Base-by-base conservation (phyloP, 2,888 invertebrate genomes). In the Zaprionus bogoriensis region DNA sequence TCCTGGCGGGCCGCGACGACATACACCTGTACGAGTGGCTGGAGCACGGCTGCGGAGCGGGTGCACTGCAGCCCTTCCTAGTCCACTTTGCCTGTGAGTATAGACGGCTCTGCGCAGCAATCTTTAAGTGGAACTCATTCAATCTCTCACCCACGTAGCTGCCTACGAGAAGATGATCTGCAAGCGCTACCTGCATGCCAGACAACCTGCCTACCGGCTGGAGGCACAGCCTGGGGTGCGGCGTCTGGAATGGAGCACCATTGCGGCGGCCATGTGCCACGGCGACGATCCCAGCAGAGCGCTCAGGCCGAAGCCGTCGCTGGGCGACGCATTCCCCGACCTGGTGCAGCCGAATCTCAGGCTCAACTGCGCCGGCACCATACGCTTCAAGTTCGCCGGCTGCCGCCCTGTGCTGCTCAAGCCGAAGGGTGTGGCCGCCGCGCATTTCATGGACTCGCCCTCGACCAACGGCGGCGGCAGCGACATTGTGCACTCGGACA, bases 21-120 rank as follows among this genome's bases (percentile, higher is more conserved):
- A 89, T 90, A 10, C 90, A 89, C 47, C 68, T 91, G 2, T 91
- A 91, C 50, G 91, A 91, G 63, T 91, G 91, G 90, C 53, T 91
- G 5, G 87, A 89, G 10, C 87, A 79, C 17, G 79, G 91, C 0
- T 91, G 91, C 20, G 89, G 90, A 3, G 81, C 78, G 3, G 83
- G 84, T 23, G 82, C 86, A 25, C 38, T 91, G n/a, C 88, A 89
- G 55, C 91, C 91, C 0, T 91, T 88, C 63, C 70, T 91, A 74
- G 62, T 88, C 2, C 77, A 91, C 62, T 88, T 83, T 65, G 88
- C 88, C 1, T 81, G 90, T 89, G 68, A 74, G 86, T 62, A 12
- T 7, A 17, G 4, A 36, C 9, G 0, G 7, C 5, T 2, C 1
- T 20, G 6, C 9, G 3, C n/a, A n/a, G n/a, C n/a, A 9, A 1